Evolutionary conservation across 2,888 invertebrate species (phyloP), one percentile per base, ranked within the genome.

Genomic region (Anaspis maculata): DNA sequence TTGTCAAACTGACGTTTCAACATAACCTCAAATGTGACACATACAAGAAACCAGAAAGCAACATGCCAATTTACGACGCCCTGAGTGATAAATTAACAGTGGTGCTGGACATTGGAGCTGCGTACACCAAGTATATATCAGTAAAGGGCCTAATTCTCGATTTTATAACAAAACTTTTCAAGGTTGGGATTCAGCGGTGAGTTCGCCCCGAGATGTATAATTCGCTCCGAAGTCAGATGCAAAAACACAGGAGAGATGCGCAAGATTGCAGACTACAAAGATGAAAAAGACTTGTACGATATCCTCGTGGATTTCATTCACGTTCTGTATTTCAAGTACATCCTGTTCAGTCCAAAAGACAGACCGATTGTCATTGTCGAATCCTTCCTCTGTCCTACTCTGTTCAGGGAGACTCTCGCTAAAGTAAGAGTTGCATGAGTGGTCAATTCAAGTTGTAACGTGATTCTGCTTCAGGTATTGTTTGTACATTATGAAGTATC

Each of bases 141-240:
- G 9, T 19, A 6, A 19, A 9, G 9, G 9, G 9, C 9, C 19
- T 9, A 6, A 5, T 19, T 19, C 5, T 19, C 9, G 19, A 19
- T 6, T 19, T 19, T 6, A 19, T 19, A 19, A 19, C 19, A 5
- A 19, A 5, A 27, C 21, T 54, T 66, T 16, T n/a, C n/a, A n/a
- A 94, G 94, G 66, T 84, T 90, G 62, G 95, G 95, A 14, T 90
- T 94, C 66, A 85, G 88, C 15, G 88, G 89, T 6, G 95, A 96
- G 67, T 74, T 79, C 28, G 79, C 83, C 21, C 95, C 95, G 14
- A 72, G 94, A 46, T 86, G 85, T 57, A 91, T 96, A 42, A 77
- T 94, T 42, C 79, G 80, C 29, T 82, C 88, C 0, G 78, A 83
- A 62, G 76, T 86, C 25, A 78, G 75, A 62, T 77, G 81, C 52